Evolutionary conservation across 2,113 vertebrate genomes (phyloP).

Genomic region (Leuciscus idus): DNA sequence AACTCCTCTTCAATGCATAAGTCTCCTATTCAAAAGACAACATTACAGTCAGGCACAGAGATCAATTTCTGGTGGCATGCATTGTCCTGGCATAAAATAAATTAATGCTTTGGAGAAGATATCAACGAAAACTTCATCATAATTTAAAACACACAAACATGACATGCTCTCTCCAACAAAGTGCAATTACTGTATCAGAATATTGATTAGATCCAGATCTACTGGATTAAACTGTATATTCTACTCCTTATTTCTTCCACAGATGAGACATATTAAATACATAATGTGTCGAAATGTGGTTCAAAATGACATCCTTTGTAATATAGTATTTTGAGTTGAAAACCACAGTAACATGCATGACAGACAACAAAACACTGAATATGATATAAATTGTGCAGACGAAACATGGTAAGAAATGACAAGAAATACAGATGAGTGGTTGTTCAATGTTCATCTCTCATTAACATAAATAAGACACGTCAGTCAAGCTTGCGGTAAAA

Average conservation of each 20-base stretch:
- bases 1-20: background rate
- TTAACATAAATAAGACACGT: background rate
- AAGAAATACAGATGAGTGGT: background rate
- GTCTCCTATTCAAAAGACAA: conserved; percentile 10
- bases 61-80: conserved; percentile 3
- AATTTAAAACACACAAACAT: conserved; percentile 1
- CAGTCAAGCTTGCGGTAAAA: background rate
- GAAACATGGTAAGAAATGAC: background rate
- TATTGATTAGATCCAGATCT: background rate
- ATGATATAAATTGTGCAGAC: conserved; percentile 1
- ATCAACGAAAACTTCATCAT: background rate
- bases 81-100: background rate
- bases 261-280: background rate
- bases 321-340: background rate
- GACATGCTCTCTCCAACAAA: background rate
- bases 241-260: background rate
- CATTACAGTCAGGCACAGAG: conserved; percentile 26
- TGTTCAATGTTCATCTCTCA: background rate
- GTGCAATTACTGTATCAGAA: conserved; percentile 4
- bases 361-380: background rate
- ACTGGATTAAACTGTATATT: background rate
- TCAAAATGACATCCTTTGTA: background rate
- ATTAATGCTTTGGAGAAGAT: conserved; percentile 11
- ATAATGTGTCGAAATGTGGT: background rate
- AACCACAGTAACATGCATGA: background rate